Percentiles rank a stretch among this genome's conserved stretches.
phyloP scores from a whole-genome alignment of 1,140 invertebrate species.

The Leptinotarsa undecemlineata region DNA sequence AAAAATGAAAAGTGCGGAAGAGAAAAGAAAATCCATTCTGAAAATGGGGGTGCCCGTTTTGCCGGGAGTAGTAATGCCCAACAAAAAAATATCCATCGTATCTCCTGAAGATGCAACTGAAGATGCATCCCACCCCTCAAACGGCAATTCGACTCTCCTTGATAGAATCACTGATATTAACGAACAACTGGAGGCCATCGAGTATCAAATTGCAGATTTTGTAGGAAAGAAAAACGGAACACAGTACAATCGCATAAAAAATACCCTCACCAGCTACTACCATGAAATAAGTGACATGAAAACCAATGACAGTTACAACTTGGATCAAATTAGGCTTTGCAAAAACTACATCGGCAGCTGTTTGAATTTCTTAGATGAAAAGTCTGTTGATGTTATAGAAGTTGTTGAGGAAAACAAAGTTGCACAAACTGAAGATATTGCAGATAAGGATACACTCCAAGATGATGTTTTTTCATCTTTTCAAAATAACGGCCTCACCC shows the following conservation, averaged over 20 bases:
- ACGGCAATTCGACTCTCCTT: conserved; percentile 18
- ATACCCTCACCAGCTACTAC: conserved; percentile 24
- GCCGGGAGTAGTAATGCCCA: conserved; percentile 40
- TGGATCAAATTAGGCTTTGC: conserved; percentile 36
- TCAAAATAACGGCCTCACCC: conserved; percentile 29
- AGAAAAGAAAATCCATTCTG: conserved; percentile 41
- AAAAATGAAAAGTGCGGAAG: conserved; percentile 29
- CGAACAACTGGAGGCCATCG: conserved; percentile 34
- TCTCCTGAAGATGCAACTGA: neutral
- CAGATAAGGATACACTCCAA: neutral
- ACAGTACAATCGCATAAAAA: conserved; percentile 33
- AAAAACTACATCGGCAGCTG: conserved; percentile 42
- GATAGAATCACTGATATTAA: conserved; percentile 35
- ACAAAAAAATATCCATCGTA: conserved; percentile 22
- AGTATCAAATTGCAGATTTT: conserved; percentile 42
- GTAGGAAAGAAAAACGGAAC: conserved; percentile 37
- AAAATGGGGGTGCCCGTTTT: conserved; percentile 45
- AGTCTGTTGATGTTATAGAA: conserved; percentile 21
- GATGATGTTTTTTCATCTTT: conserved; percentile 35
- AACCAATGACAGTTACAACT: conserved; percentile 30
- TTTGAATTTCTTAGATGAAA: conserved; percentile 43
- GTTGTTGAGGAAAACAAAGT: neutral
- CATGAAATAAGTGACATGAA: conserved; percentile 20
- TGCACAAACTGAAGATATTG: neutral
- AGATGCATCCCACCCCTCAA: neutral